A percentile compares a stretch with the other conserved stretches of the same genome.
phyloP scores from a whole-genome alignment of 2,113 vertebrate genomes.

The Esox niger region DNA sequence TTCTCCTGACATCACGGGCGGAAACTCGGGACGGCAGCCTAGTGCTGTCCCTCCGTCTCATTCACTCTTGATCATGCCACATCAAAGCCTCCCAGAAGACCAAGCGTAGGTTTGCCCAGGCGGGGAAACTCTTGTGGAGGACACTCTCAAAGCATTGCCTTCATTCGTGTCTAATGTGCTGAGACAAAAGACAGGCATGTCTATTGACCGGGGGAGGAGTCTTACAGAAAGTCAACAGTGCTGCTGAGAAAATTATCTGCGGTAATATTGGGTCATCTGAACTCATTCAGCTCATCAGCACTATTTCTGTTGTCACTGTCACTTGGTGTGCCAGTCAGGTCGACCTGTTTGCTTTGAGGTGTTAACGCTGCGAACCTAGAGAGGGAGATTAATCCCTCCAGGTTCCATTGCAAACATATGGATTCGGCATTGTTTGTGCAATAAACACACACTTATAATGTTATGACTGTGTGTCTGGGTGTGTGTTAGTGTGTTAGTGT shows the following conservation, averaged over 20 bases:
- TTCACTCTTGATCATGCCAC: conserved; percentile 51
- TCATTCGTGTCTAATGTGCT: not conserved
- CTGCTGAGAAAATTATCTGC: not conserved
- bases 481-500: not conserved
- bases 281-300: not conserved
- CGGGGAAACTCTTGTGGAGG: conserved; percentile 43
- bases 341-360: conserved; percentile 11
- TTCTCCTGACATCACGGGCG: conserved; percentile 55
- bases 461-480: not conserved
- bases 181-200: not conserved
- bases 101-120: conserved; percentile 33
- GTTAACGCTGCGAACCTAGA: conserved; percentile 21
- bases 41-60: conserved; percentile 44
- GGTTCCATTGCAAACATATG: conserved; percentile 23
- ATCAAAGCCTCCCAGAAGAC: conserved; percentile 46
- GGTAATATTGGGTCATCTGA: not conserved
- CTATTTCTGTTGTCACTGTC: not conserved
- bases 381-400: conserved; percentile 17
- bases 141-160: conserved; percentile 24
- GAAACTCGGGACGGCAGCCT: conserved; percentile 49
- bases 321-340: not conserved
- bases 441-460: conserved; percentile 7
- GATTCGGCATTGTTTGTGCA: conserved; percentile 29
- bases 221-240: not conserved
- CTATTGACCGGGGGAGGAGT: not conserved